phyloP scores from a whole-genome alignment of 2,113 vertebrate genomes.

The Cavia porcellus region DNA sequence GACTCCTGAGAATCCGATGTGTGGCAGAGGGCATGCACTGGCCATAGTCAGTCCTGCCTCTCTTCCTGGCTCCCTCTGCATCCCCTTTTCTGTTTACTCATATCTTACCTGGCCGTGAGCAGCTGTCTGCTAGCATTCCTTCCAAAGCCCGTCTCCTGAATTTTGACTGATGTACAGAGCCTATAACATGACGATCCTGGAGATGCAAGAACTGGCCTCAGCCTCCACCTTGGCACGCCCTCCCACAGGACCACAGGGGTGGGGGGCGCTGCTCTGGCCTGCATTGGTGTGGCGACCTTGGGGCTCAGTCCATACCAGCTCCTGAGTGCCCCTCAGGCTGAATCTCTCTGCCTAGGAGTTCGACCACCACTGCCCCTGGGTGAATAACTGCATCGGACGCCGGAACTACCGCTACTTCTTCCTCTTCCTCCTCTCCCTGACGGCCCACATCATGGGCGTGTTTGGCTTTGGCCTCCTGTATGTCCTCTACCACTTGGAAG shows the following conservation, averaged over 20 bases:
- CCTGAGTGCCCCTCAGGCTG: background rate
- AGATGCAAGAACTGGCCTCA: background rate
- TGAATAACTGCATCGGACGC: constrained; percentile 98
- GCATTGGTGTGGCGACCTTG: accelerated
- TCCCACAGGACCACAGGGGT: background rate
- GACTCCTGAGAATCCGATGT: too few species aligned
- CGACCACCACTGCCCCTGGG: constrained; percentile 99
- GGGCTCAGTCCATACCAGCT: too few species aligned
- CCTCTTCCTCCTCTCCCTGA: constrained; percentile 97
- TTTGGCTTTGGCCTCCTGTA: constrained; percentile 97
- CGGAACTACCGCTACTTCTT: constrained; percentile 99
- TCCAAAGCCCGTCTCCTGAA: background rate
- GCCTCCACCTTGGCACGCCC: background rate
- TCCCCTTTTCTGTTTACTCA: background rate
- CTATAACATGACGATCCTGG: background rate
- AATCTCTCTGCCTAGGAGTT: constrained; percentile 92
- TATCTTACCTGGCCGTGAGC: background rate
- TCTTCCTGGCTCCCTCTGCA: background rate
- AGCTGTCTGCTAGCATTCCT: background rate
- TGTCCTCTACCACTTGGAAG: constrained; percentile 93
- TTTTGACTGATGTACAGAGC: constrained; percentile 2
- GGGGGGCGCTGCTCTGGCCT: background rate
- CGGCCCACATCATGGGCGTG: constrained; percentile 95
- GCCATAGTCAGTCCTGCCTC: too few species aligned
- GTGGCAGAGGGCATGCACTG: too few species aligned